These are phyloP conservation scores for Latrodectus elegans DNA, from an alignment of 2,888 invertebrate species.

Conservation along the genomic window DNA sequence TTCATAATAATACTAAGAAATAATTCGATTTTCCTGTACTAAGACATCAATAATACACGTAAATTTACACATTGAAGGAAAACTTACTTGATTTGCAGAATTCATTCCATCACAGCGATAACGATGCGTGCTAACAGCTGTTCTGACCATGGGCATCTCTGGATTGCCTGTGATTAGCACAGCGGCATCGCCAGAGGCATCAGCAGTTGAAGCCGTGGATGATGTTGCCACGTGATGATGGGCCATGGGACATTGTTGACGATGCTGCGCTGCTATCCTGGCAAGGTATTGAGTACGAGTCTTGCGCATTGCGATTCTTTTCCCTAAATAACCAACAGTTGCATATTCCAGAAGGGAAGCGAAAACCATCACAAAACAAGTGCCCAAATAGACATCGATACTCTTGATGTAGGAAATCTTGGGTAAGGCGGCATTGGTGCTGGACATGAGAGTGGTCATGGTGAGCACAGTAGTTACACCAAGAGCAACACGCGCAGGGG, in stretches of 20 bases:
- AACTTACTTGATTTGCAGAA: conserved; percentile 28
- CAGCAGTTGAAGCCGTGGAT: not conserved
- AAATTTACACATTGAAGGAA: no score
- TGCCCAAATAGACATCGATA: conserved; percentile 75
- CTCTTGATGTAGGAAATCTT: conserved; percentile 76
- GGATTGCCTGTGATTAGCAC: conserved; percentile 28
- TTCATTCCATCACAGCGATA: conserved; percentile 31
- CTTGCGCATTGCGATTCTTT: conserved; percentile 72
- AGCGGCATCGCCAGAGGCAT: conserved; percentile 24
- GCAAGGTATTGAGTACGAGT: conserved; percentile 70
- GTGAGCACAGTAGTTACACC: conserved; percentile 73
- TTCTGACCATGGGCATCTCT: conserved; percentile 62
- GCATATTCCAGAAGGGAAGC: conserved; percentile 75
- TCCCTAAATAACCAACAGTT: conserved; percentile 72
- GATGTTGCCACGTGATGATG: conserved; percentile 12
- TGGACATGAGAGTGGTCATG: conserved; percentile 75
- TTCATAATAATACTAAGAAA: no score
- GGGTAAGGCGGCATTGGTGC: conserved; percentile 75
- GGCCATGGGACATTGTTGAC: conserved; percentile 43
- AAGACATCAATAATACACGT: no score
- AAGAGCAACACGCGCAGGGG: conserved; percentile 72
- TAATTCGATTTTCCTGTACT: no score
- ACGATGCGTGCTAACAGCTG: conserved; percentile 56
- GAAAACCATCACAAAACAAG: conserved; percentile 76
- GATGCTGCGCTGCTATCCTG: conserved; percentile 70